Evolutionary conservation across 2,888 invertebrate genomes (phyloP).

Genomic region (Chaitophorus viminalis): DNA sequence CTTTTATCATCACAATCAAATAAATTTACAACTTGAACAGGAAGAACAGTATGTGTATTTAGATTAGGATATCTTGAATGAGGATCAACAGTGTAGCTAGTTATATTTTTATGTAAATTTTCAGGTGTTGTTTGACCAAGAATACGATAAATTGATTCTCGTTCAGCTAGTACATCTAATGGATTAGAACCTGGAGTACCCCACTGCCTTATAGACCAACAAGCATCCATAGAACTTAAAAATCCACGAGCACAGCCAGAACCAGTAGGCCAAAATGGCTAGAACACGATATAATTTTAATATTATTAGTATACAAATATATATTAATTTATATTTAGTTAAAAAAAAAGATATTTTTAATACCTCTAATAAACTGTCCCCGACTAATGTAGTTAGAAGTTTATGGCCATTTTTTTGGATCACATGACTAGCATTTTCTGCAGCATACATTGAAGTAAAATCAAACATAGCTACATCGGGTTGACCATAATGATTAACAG

Average conservation of each 20-base stretch:
- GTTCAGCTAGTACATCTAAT: slow-evolving; percentile 88
- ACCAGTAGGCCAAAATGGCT: slow-evolving; percentile 99
- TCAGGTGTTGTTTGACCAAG: slow-evolving; percentile 96
- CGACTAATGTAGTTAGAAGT: slow-evolving; percentile 89
- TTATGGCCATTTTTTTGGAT: slow-evolving; percentile 80
- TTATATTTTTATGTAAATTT: slow-evolving; percentile 90
- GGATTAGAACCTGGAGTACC: slow-evolving; percentile 77
- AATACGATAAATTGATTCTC: slow-evolving; percentile 91
- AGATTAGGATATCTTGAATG: slow-evolving; percentile 71
- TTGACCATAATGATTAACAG: slow-evolving; percentile 96
- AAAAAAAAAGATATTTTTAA: slow-evolving; percentile 53
- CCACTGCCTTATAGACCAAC: slow-evolving; percentile 93
- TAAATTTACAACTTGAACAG: slow-evolving; percentile 79
- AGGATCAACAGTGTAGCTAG: slow-evolving; percentile 87
- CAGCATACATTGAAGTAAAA: slow-evolving; percentile 98
- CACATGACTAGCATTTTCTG: slow-evolving; percentile 92
- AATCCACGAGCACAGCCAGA: slow-evolving; percentile 98
- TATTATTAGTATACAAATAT: neutral
- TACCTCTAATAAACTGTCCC: slow-evolving; percentile 93
- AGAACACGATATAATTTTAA: slow-evolving; percentile 20
- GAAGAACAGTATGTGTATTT: slow-evolving; percentile 73
- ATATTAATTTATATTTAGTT: neutral
- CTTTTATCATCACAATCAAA: slow-evolving; percentile 79
- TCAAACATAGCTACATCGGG: slow-evolving; percentile 99
- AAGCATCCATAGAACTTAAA: slow-evolving; percentile 93